These are phyloP conservation scores for Yponomeuta malinellus DNA, from an alignment of 2,888 invertebrate genomes.

Conservation along the genomic window DNA sequence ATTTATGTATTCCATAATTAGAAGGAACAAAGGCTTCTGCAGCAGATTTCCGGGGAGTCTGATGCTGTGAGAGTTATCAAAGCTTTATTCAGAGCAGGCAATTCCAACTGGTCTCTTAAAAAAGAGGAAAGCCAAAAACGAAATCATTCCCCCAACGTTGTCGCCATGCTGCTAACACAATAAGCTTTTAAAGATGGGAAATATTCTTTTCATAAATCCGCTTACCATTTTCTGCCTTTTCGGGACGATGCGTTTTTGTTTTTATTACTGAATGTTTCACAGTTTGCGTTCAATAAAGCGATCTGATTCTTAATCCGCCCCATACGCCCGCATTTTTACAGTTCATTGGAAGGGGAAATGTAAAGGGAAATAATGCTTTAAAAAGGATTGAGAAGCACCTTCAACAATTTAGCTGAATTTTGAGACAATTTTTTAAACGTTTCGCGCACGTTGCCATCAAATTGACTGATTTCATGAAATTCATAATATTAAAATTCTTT, in stretches of 20 bases:
- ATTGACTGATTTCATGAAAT: too few species aligned
- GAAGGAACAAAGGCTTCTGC: neutral
- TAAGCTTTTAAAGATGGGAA: constrained; percentile 22
- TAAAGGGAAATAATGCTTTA: constrained; percentile 57
- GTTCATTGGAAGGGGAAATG: constrained; percentile 47
- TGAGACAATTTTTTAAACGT: constrained; percentile 37
- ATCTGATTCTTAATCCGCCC: constrained; percentile 20
- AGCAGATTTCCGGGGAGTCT: neutral
- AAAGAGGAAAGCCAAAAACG: constrained; percentile 6
- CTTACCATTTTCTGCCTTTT: constrained; percentile 27
- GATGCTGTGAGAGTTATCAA: neutral
- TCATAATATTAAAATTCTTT: too few species aligned
- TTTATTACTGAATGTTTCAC: constrained; percentile 34
- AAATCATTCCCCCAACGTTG: constrained; percentile 18
- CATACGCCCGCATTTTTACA: constrained; percentile 49
- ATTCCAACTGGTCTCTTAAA: neutral
- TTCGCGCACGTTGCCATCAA: constrained; percentile 37
- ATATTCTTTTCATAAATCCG: constrained; percentile 22
- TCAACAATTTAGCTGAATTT: constrained; percentile 48
- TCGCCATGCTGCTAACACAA: constrained; percentile 19
- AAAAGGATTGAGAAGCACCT: constrained; percentile 51
- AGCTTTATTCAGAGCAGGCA: neutral
- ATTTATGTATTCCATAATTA: neutral
- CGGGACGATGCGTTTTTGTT: constrained; percentile 24
- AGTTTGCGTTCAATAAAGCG: constrained; percentile 35